A percentile compares a stretch with the other conserved stretches of the same genome.
These are phyloP conservation scores for Rhynchomys soricoides DNA, from an alignment of 2,113 vertebrate species.

Conservation along the genomic window DNA sequence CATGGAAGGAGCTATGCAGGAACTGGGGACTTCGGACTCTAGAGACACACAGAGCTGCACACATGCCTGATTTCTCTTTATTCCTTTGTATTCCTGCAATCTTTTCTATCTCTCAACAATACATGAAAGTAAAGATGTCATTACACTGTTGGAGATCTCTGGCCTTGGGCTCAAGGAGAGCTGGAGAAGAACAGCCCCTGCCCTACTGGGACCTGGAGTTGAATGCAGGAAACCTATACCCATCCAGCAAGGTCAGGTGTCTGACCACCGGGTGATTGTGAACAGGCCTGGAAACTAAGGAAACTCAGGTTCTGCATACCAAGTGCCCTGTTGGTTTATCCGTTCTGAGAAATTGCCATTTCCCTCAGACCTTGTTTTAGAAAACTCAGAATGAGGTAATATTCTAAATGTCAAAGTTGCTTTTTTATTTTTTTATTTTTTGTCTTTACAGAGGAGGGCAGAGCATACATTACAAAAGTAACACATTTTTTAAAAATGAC, in stretches of 20 bases:
- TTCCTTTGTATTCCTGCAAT: slow-evolving; percentile 6
- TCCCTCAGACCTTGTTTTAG: slow-evolving; percentile 47
- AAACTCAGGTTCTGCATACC: background rate
- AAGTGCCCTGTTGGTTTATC: background rate
- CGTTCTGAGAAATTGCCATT: slow-evolving; percentile 63
- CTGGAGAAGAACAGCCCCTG: background rate
- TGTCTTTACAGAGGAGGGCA: background rate
- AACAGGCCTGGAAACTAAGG: background rate
- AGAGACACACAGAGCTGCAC: background rate
- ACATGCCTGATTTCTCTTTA: background rate
- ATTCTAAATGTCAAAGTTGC: slow-evolving; percentile 51
- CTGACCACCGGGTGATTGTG: background rate
- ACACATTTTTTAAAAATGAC: slow-evolving; percentile 77
- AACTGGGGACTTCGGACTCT: background rate
- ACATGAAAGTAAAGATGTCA: slow-evolving; percentile 19
- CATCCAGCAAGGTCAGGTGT: background rate
- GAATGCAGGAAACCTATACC: background rate
- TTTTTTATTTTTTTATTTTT: no score
- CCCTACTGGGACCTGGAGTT: background rate
- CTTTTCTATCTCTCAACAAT: slow-evolving; percentile 23
- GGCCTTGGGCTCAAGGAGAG: background rate
- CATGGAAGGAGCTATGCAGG: background rate
- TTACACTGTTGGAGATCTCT: background rate
- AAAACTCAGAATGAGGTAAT: slow-evolving; percentile 63
- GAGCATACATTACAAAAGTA: slow-evolving; percentile 75